phyloP scores from a whole-genome alignment of 2,888 invertebrate species.

The Reticulitermes lucifugus region DNA sequence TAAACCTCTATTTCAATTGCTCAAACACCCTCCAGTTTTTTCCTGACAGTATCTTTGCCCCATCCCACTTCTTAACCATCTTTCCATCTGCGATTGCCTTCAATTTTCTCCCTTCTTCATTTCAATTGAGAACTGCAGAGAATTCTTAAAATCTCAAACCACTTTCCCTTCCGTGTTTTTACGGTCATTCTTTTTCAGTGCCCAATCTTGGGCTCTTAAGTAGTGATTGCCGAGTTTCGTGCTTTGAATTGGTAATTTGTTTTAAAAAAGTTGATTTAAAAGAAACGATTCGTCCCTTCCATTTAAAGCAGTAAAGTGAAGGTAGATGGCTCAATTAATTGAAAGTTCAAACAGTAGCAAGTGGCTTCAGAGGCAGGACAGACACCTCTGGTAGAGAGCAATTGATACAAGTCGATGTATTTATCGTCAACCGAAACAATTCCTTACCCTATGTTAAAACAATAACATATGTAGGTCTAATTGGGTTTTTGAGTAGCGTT shows the following conservation, averaged over 20 bases:
- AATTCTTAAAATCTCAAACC: slow-evolving; percentile 46
- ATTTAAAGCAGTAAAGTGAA: slow-evolving; percentile 25
- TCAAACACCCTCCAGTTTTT: slow-evolving; percentile 44
- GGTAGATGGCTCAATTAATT: slow-evolving; percentile 11
- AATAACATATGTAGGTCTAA: too few species aligned
- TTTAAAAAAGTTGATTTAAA: slow-evolving; percentile 36
- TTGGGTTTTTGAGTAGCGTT: too few species aligned
- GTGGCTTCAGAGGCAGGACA: background rate
- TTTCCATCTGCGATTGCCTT: slow-evolving; percentile 31
- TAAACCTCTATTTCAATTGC: slow-evolving; percentile 43
- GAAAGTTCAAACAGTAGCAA: background rate
- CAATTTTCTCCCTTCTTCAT: slow-evolving; percentile 43
- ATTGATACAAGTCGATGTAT: too few species aligned
- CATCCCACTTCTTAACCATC: slow-evolving; percentile 12
- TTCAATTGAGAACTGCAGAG: slow-evolving; percentile 46
- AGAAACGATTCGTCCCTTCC: slow-evolving; percentile 15
- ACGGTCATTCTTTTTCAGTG: slow-evolving; percentile 43
- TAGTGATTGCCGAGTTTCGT: slow-evolving; percentile 48
- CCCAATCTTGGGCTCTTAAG: slow-evolving; percentile 49
- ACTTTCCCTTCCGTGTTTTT: background rate
- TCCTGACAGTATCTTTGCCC: background rate
- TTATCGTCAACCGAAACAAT: too few species aligned
- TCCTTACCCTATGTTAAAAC: too few species aligned
- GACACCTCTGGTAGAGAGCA: background rate
- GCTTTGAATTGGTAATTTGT: slow-evolving; percentile 37